These are phyloP conservation scores for Hetaerina titia DNA, from an alignment of 2,888 invertebrate species.

Conservation along the genomic window DNA sequence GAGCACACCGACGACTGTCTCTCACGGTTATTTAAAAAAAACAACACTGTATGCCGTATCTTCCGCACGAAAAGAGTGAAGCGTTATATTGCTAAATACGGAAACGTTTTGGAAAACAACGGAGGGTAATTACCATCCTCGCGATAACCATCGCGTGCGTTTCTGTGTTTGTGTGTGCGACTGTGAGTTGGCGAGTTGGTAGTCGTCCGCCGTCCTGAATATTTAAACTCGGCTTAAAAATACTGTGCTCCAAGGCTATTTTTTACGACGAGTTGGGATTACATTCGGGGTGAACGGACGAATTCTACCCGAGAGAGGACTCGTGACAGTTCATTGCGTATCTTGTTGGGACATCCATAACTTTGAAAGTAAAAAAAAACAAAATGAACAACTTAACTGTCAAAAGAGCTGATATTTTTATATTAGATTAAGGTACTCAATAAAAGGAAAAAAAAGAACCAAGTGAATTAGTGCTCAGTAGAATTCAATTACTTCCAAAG, in stretches of 20 bases:
- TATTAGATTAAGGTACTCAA: not conserved
- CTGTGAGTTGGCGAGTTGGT: not conserved
- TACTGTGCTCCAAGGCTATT: not conserved
- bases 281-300: slow-evolving; percentile 10
- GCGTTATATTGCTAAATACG: slow-evolving; percentile 63
- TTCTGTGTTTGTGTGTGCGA: slow-evolving; percentile 21
- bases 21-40: slow-evolving; percentile 1
- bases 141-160: slow-evolving; percentile 50
- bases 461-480: not conserved
- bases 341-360: not conserved
- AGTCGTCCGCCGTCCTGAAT: slow-evolving; percentile 25
- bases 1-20: not conserved
- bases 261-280: not conserved
- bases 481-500: not conserved
- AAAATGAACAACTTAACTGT: not conserved
- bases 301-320: not conserved
- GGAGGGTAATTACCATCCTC: slow-evolving; percentile 40
- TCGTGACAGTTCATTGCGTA: slow-evolving; percentile 3
- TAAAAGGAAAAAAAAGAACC: not conserved
- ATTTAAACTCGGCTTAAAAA: slow-evolving; percentile 42
- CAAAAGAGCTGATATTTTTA: not conserved
- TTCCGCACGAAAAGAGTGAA: slow-evolving; percentile 44
- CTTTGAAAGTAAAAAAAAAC: not conserved
- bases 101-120: slow-evolving; percentile 60
- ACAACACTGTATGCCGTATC: slow-evolving; percentile 44